Percentiles rank a stretch among this genome's conserved stretches.
These are phyloP conservation scores for Andrena praecox DNA, from an alignment of 2,888 invertebrate species.

Conservation along the genomic window DNA sequence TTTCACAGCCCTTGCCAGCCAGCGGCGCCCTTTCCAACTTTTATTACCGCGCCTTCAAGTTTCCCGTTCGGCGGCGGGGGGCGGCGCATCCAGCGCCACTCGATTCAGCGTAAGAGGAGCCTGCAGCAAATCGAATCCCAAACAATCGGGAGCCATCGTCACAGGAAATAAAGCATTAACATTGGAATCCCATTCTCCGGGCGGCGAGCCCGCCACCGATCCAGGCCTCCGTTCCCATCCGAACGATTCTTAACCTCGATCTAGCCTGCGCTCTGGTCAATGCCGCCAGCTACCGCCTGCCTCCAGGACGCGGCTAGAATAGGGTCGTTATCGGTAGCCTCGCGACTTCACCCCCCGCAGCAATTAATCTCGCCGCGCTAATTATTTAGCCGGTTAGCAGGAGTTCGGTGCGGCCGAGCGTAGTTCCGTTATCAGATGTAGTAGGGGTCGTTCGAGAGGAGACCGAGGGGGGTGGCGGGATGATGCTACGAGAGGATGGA, in stretches of 20 bases:
- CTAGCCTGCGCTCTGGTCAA: conserved; percentile 18
- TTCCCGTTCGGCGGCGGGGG: not conserved
- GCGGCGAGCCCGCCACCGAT: no score
- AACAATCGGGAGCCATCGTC: not conserved
- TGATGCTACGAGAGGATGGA: conserved; percentile 24
- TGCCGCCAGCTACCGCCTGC: not conserved
- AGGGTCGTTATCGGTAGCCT: conserved; percentile 62
- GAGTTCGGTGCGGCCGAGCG: conserved; percentile 70
- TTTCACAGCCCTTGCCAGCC: not conserved
- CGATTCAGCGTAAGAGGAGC: conserved; percentile 14
- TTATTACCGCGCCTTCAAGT: conserved; percentile 32
- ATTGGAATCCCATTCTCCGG: no score
- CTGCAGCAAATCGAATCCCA: not conserved
- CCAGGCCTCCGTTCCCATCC: no score
- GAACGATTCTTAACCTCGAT: no score
- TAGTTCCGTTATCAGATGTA: conserved; percentile 72
- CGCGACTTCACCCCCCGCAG: conserved; percentile 75
- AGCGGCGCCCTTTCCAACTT: conserved; percentile 29
- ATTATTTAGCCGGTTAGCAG: conserved; percentile 81
- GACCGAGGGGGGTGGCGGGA: not conserved
- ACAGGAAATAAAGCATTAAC: not conserved
- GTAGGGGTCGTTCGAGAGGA: conserved; percentile 66
- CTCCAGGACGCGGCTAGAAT: conserved; percentile 35
- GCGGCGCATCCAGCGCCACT: conserved; percentile 27
- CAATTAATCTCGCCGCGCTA: conserved; percentile 82